Evolutionary conservation across 2,888 invertebrate species (phyloP), one percentile per base, ranked within the genome.

Genomic region (Drosophila neotestacea): DNA sequence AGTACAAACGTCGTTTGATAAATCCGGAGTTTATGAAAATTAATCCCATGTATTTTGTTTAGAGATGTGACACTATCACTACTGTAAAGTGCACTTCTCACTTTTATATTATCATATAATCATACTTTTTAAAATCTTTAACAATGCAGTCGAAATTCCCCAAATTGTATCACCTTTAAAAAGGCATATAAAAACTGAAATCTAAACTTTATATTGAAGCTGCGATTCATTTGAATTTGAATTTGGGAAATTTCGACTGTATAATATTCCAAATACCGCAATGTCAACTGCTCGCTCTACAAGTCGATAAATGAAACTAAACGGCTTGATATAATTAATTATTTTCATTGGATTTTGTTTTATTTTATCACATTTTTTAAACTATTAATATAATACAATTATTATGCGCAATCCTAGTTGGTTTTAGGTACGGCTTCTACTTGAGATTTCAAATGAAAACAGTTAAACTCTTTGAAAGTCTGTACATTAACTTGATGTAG

Each of bases 1-100:
- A 93, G 38, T 95, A 95, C 36, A 87, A 90, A 4, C 93, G 92
- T 2, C 93, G 94, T 22, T 90, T 91, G 11, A 94, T 95, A 0
- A 91, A 94, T 64, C 93, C 94, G 4, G 92, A 92, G 7, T 94
- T 95, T 88, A 89, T 94, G 60, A 91, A 93, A 47, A 91, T 79
- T 5, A 94, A 94, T 83, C 95, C 95, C 7, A 96, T 96, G 96
- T 96, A 95, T 90, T 96, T 95, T 77, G 95, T 96, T 11, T 96
- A 94, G 6, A n/a, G 32, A 6, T 7, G 10, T 38, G 28, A 7
- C 6, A 9, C 13, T 16, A 6, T 10, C n/a, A 27, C 13, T 10
- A 39, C 47, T 34, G 4, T 32, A 34, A 36, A 7, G n/a, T 36
- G 7, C 16, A 22, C 34, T 22, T 34, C 5, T 34, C 22, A 10